Percentiles rank a stretch among this genome's conserved stretches.
Evolutionary conservation across 2,888 invertebrate species (phyloP).

Genomic region (Xylota sylvarum): DNA sequence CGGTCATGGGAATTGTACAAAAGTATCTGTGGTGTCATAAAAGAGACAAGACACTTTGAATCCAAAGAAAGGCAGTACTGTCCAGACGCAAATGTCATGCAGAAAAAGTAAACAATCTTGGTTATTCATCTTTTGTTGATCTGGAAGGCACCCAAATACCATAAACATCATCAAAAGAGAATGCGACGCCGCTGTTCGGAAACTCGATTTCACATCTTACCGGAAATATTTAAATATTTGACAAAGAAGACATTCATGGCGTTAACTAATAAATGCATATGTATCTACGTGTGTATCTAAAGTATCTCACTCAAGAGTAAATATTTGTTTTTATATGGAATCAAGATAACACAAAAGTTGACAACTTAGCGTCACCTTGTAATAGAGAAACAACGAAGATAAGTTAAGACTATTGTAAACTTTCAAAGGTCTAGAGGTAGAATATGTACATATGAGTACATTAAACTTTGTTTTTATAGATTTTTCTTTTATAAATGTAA

Average conservation of each 20-base stretch:
- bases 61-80: too few relatives aligned
- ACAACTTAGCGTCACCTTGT: conserved; percentile 14
- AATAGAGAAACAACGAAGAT: background rate
- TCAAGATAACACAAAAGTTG: conserved; percentile 31
- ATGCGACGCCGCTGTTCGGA: conserved; percentile 15
- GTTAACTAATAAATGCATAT: background rate
- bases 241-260: conserved; percentile 40
- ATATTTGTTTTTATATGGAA: conserved; percentile 24
- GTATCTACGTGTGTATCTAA: conserved; percentile 4
- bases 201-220: conserved; percentile 22
- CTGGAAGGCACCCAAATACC: background rate
- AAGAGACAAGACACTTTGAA: too few relatives aligned
- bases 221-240: conserved; percentile 40
- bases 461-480: background rate
- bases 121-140: background rate
- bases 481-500: background rate
- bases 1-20: too few relatives aligned
- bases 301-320: conserved; percentile 1
- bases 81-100: too few relatives aligned
- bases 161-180: background rate
- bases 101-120: too few relatives aligned
- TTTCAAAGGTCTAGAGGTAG: background rate
- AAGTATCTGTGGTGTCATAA: too few relatives aligned
- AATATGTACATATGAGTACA: background rate
- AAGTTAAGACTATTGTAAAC: background rate